Conservation (phyloP, 2,888 invertebrate genomes). For the Trichogramma evanescens region DNA sequence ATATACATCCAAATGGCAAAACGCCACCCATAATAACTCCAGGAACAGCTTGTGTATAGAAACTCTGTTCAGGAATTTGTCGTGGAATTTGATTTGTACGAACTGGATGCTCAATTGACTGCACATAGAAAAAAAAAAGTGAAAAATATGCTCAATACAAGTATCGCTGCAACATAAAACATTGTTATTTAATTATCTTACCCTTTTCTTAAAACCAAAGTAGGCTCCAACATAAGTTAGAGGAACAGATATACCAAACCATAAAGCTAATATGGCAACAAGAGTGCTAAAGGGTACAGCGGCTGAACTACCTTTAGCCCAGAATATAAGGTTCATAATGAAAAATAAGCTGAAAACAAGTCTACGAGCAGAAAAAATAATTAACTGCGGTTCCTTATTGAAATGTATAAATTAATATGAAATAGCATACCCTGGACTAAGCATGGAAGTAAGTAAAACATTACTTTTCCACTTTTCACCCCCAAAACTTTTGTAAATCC, state of each 20-base stretch:
- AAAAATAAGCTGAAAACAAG: conserved; percentile 92
- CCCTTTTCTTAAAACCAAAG: conserved; percentile 95
- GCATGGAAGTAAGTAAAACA: conserved; percentile 89
- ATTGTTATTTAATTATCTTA: conserved; percentile 44
- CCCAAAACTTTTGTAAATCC: conserved; percentile 97
- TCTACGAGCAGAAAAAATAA: conserved; percentile 1
- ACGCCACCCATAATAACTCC: conserved; percentile 98
- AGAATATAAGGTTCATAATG: conserved; percentile 90
- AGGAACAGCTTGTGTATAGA: conserved; percentile 92
- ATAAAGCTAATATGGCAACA: conserved; percentile 85
- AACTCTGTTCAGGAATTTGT: conserved; percentile 96
- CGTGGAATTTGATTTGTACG: conserved; percentile 98
- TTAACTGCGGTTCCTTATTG: neutral
- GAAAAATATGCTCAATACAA: neutral
- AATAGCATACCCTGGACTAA: conserved; percentile 82
- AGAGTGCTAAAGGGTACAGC: conserved; percentile 96
- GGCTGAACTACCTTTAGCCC: conserved; percentile 93
- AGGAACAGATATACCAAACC: conserved; percentile 98
- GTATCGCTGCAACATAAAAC: neutral
- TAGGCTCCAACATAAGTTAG: conserved; percentile 96
- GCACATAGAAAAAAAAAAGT: neutral
- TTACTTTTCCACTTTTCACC: conserved; percentile 99
- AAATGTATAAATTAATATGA: conserved; percentile 8
- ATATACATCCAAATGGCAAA: conserved; percentile 95
- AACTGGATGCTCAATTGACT: conserved; percentile 95